Evolutionary conservation across 2,888 invertebrate species (phyloP).

Genomic region (Drosophila ezoana): DNA sequence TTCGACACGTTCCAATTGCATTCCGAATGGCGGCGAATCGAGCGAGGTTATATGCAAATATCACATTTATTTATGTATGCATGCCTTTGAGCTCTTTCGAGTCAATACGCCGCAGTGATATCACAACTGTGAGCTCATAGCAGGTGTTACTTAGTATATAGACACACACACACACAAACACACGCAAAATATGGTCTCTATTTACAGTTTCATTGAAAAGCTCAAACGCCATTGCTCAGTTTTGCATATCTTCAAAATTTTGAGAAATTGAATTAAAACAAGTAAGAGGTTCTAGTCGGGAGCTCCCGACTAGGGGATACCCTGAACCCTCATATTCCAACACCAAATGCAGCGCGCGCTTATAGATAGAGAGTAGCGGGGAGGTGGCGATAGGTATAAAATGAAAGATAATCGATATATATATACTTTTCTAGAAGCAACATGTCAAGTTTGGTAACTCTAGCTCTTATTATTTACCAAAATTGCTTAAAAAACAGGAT

Average conservation of each 20-base stretch:
- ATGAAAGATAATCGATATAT: no score
- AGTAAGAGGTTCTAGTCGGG: no score
- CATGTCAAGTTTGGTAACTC: no score
- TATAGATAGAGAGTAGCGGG: no score
- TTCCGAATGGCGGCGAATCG: slow-evolving; percentile 34
- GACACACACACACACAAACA: slow-evolving; percentile 1
- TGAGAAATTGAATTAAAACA: slow-evolving; percentile 9
- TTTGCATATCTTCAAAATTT: slow-evolving; percentile 2
- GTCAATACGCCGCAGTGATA: slow-evolving; percentile 52
- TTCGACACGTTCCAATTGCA: slow-evolving; percentile 51
- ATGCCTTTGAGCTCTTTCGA: slow-evolving; percentile 9
- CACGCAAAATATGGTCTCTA: background rate
- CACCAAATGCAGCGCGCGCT: no score
- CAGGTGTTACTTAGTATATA: slow-evolving; percentile 12
- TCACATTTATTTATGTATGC: background rate
- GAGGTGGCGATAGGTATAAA: no score
- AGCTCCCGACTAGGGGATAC: no score
- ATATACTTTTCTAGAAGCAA: no score
- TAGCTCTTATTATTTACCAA: no score
- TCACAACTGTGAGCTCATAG: slow-evolving; percentile 62
- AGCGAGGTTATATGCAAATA: slow-evolving; percentile 62
- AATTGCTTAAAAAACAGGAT: no score
- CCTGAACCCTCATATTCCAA: no score
- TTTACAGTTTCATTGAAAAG: slow-evolving; percentile 7
- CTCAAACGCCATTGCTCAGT: background rate